These are phyloP conservation scores for Cherax destructor DNA, from an alignment of 1,140 invertebrate species.

Conservation along the genomic window DNA sequence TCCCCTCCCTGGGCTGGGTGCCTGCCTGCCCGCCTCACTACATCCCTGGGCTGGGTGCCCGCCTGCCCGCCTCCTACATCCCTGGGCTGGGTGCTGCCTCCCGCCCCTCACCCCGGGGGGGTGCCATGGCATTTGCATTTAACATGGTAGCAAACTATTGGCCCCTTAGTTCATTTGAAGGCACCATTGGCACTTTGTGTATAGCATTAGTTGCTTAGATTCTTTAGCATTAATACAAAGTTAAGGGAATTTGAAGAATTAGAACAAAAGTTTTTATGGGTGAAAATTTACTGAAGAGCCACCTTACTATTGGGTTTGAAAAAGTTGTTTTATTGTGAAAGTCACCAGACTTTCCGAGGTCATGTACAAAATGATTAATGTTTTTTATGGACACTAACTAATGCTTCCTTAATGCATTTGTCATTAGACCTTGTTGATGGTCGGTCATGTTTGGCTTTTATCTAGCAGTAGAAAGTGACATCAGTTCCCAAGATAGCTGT, in stretches of 20 bases:
- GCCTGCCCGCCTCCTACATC: too few relatives aligned
- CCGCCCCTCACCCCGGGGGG: constrained; percentile 6
- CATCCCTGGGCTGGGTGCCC: too few relatives aligned
- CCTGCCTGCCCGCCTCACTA: too few relatives aligned
- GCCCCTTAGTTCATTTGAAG: constrained; percentile 50
- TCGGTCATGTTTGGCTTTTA: constrained; percentile 61
- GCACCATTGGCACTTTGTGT: constrained; percentile 64
- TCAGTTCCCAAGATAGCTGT: constrained; percentile 65
- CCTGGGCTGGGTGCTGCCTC: too few relatives aligned
- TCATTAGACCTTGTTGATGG: constrained; percentile 49
- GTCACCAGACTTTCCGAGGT: constrained; percentile 42
- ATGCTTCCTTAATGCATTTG: constrained; percentile 68
- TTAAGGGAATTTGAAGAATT: constrained; percentile 54
- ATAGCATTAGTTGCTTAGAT: constrained; percentile 57
- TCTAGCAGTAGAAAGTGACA: constrained; percentile 55
- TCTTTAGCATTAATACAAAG: constrained; percentile 54
- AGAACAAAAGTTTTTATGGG: constrained; percentile 31
- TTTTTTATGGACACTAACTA: constrained; percentile 61
- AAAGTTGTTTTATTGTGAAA: constrained; percentile 39
- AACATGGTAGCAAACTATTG: constrained; percentile 36
- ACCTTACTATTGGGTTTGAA: constrained; percentile 19
- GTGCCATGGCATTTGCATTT: constrained; percentile 31
- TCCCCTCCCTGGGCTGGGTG: too few relatives aligned
- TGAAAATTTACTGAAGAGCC: constrained; percentile 20
- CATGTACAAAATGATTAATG: constrained; percentile 44